Evolutionary conservation across 2,888 invertebrate genomes (phyloP).

Genomic region (Slavum lentiscoides): DNA sequence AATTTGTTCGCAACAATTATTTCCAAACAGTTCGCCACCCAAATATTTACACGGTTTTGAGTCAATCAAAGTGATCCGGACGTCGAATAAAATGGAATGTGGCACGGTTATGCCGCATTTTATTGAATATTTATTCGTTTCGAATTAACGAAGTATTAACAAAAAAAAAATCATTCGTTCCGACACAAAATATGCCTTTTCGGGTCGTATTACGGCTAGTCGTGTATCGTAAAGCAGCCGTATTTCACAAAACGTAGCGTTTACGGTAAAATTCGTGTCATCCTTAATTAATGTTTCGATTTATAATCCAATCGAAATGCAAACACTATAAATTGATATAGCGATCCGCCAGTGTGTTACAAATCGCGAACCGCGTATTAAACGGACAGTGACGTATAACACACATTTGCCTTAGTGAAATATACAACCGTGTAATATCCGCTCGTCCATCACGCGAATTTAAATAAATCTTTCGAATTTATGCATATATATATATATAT

Average conservation of each 20-base stretch:
- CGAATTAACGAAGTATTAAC: too few species aligned
- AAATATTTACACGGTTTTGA: too few species aligned
- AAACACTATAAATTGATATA: slow-evolving; percentile 30
- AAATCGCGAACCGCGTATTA: slow-evolving; percentile 19
- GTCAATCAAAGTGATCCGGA: too few species aligned
- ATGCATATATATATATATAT: too few species aligned
- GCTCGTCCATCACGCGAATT: slow-evolving; percentile 13
- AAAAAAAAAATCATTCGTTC: too few species aligned
- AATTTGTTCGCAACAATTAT: too few species aligned
- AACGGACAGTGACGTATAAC: slow-evolving; percentile 28
- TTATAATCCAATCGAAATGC: slow-evolving; percentile 26
- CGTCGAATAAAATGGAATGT: too few species aligned
- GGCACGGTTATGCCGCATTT: too few species aligned
- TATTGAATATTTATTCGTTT: too few species aligned
- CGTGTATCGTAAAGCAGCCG: background rate
- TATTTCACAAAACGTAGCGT: slow-evolving; percentile 9
- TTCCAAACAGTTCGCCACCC: too few species aligned
- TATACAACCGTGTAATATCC: background rate
- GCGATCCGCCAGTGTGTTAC: slow-evolving; percentile 8
- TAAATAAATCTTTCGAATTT: too few species aligned
- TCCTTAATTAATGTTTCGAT: slow-evolving; percentile 37
- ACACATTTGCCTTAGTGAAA: background rate
- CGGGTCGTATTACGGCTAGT: background rate
- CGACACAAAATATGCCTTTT: too few species aligned
- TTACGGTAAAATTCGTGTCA: slow-evolving; percentile 10